phyloP scores from a whole-genome alignment of 2,888 invertebrate species.

The Oscheius onirici region DNA sequence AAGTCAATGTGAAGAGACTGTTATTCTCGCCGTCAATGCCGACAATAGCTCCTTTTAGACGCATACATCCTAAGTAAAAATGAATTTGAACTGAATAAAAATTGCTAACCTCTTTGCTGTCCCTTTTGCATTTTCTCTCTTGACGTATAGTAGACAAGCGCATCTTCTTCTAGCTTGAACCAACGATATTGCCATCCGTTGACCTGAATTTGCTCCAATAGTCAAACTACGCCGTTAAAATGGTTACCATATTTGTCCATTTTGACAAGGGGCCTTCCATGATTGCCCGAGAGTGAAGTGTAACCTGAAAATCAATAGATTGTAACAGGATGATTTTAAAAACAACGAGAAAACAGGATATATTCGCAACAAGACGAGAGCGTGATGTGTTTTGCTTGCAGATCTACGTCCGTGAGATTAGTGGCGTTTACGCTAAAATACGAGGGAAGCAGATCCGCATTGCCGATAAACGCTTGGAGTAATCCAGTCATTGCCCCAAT shows the following conservation, averaged over 20 bases:
- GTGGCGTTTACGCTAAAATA: too few relatives aligned
- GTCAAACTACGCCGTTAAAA: too few relatives aligned
- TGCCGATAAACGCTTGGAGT: not conserved
- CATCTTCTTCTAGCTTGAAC: slow-evolving; percentile 96
- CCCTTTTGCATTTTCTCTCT: slow-evolving; percentile 86
- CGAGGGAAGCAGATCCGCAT: not conserved
- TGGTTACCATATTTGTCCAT: slow-evolving; percentile 88
- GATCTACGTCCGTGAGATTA: too few relatives aligned
- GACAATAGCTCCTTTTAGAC: slow-evolving; percentile 91
- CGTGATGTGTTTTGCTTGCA: too few relatives aligned
- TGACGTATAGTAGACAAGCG: slow-evolving; percentile 91
- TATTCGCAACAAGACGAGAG: too few relatives aligned
- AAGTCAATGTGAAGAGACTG: slow-evolving; percentile 97
- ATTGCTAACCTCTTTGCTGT: slow-evolving; percentile 74
- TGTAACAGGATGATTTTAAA: too few relatives aligned
- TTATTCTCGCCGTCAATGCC: slow-evolving; percentile 98
- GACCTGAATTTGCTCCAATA: slow-evolving; percentile 72
- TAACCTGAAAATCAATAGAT: too few relatives aligned
- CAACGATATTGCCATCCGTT: slow-evolving; percentile 98
- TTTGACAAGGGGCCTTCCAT: slow-evolving; percentile 91
- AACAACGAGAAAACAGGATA: too few relatives aligned
- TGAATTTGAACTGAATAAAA: not conserved
- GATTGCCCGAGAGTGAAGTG: not conserved
- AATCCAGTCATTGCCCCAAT: too few relatives aligned
- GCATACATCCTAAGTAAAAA: slow-evolving; percentile 83